Conservation (phyloP, 2,888 invertebrate genomes). For the Phania funesta region DNA sequence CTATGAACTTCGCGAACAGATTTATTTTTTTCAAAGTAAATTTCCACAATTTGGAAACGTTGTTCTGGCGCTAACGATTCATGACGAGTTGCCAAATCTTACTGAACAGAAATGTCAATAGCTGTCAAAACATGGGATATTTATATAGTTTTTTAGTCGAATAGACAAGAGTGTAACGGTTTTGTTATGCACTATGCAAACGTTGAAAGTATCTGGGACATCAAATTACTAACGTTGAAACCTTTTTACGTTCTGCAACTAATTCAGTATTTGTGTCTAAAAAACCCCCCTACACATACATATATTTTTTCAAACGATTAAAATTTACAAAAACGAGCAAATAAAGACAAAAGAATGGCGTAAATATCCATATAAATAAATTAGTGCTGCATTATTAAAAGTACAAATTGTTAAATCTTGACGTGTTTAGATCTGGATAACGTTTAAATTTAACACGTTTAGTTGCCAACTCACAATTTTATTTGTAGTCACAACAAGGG, state of each 20-base stretch:
- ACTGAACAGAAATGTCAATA: no score
- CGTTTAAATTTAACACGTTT: conserved; percentile 16
- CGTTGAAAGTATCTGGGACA: background rate
- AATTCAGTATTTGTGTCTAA: no score
- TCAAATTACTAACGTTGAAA: background rate
- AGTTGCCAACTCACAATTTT: conserved; percentile 3
- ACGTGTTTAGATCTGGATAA: conserved; percentile 35
- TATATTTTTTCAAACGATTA: background rate
- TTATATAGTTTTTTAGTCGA: no score
- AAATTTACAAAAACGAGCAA: conserved; percentile 7
- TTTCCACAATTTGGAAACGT: no score
- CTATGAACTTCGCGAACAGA: no score
- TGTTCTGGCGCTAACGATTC: no score
- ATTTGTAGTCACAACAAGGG: conserved; percentile 25
- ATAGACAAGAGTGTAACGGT: no score
- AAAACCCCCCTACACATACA: background rate
- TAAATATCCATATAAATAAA: background rate
- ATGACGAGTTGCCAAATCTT: no score
- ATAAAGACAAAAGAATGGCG: background rate
- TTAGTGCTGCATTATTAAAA: conserved; percentile 35
- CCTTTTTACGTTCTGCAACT: background rate
- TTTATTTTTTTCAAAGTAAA: no score
- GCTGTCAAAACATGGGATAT: no score
- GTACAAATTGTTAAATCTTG: conserved; percentile 42
- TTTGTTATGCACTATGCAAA: no score